A percentile compares a stretch with the other conserved stretches of the same genome.
These are phyloP conservation scores for Asarcornis scutulata DNA, from an alignment of 2,113 vertebrate genomes.

Conservation along the genomic window DNA sequence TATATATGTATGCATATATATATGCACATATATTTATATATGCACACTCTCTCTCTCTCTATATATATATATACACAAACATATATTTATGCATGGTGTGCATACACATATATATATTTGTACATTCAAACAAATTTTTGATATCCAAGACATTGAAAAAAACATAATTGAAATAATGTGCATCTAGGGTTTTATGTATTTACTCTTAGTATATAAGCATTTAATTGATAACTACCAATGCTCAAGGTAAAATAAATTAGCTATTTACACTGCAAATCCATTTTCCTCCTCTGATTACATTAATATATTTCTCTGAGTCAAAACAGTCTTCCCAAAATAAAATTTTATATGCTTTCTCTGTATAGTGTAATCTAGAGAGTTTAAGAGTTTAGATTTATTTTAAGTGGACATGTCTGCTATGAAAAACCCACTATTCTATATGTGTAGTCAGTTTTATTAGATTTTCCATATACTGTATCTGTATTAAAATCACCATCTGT, in stretches of 20 bases:
- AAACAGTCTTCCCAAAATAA: neutral
- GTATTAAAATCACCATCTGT: conserved; percentile 33
- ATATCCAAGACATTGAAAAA: neutral
- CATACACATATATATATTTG: neutral
- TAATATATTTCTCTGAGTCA: neutral
- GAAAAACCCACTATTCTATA: neutral
- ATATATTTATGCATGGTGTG: neutral
- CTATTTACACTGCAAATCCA: neutral
- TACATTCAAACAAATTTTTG: neutral
- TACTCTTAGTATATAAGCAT: neutral
- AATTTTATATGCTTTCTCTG: neutral
- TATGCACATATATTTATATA: neutral
- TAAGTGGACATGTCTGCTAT: neutral
- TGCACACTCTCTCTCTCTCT: neutral
- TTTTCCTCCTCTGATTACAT: neutral
- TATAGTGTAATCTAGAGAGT: neutral
- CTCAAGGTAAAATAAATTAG: neutral
- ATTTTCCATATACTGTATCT: conserved; percentile 9
- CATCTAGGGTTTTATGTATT: neutral
- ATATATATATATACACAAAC: neutral
- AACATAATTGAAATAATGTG: neutral
- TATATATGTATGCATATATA: too few species aligned
- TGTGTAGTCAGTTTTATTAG: conserved; percentile 8
- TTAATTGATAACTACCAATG: neutral
- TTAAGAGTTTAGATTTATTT: conserved; percentile 5